These are phyloP conservation scores for Rhabditophanes sp. DNA, from an alignment of 2,888 invertebrate genomes.

Conservation along the genomic window DNA sequence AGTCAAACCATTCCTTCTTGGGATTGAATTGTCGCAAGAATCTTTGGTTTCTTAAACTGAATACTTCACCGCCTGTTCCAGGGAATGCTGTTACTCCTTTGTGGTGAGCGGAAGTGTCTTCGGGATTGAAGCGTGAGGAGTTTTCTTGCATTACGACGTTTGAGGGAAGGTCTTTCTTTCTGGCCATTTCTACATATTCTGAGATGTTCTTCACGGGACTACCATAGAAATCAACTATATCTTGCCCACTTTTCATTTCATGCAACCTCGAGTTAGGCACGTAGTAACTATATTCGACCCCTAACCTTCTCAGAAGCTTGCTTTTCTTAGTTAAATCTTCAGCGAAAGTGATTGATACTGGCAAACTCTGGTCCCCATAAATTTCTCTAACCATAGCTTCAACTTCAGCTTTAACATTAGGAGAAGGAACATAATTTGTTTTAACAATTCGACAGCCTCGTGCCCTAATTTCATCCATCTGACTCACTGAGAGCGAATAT, in stretches of 20 bases:
- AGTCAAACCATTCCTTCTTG: conserved; percentile 42
- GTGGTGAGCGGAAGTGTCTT: conserved; percentile 32
- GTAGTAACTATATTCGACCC: conserved; percentile 2
- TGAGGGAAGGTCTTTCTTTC: conserved; percentile 17
- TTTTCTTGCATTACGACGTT: conserved; percentile 33
- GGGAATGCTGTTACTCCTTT: conserved; percentile 40
- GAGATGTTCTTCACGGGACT: conserved; percentile 28
- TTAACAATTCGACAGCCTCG: too few relatives aligned
- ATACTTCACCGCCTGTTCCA: conserved; percentile 30
- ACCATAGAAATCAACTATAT: conserved; percentile 31
- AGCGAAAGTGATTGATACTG: neutral
- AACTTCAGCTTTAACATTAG: too few relatives aligned
- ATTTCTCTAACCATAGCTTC: too few relatives aligned
- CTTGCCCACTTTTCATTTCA: conserved; percentile 20
- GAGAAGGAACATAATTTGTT: too few relatives aligned
- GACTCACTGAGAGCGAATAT: too few relatives aligned
- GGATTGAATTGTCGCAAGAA: conserved; percentile 33
- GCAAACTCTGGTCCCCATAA: too few relatives aligned
- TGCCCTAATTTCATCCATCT: too few relatives aligned
- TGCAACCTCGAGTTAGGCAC: conserved; percentile 27
- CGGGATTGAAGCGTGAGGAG: conserved; percentile 34
- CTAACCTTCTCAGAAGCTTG: conserved; percentile 1
- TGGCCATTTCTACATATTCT: conserved; percentile 25
- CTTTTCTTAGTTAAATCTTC: neutral
- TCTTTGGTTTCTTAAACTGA: conserved; percentile 32